Conservation (phyloP, 35 echinoderm and acorn worm genomes). For the Ptychodera flava region DNA sequence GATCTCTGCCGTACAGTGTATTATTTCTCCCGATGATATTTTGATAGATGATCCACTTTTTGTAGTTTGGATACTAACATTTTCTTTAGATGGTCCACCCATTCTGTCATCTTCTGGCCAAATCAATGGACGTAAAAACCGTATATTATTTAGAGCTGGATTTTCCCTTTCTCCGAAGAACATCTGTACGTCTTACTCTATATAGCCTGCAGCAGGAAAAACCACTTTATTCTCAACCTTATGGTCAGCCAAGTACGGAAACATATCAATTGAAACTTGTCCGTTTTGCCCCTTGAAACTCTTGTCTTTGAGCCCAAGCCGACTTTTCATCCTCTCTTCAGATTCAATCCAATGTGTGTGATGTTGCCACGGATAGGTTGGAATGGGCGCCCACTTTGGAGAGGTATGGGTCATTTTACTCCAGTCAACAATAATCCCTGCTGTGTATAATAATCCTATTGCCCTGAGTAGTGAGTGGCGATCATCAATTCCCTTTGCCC, state of each 20-base stretch:
- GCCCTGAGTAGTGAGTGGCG: slow-evolving; percentile 32
- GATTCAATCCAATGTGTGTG: slow-evolving; percentile 57
- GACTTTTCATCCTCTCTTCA: slow-evolving; percentile 56
- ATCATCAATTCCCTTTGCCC: slow-evolving; percentile 67
- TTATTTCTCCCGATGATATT: slow-evolving; percentile 21
- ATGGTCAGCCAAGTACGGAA: slow-evolving; percentile 68
- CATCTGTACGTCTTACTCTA: slow-evolving; percentile 60
- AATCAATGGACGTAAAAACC: slow-evolving; percentile 21
- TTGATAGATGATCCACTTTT: slow-evolving; percentile 39
- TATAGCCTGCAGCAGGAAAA: slow-evolving; percentile 61
- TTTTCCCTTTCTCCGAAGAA: neutral
- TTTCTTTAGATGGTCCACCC: slow-evolving; percentile 34
- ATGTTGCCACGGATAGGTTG: too few relatives aligned
- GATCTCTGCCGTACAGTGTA: slow-evolving; percentile 19
- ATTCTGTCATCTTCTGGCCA: slow-evolving; percentile 64
- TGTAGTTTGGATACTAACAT: slow-evolving; percentile 22
- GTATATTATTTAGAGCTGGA: slow-evolving; percentile 39
- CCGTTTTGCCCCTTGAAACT: too few relatives aligned
- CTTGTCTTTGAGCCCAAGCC: slow-evolving; percentile 79
- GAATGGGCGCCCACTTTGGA: too few relatives aligned
- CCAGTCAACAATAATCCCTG: slow-evolving; percentile 62
- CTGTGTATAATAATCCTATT: slow-evolving; percentile 41
- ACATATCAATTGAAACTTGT: slow-evolving; percentile 48
- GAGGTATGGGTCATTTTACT: slow-evolving; percentile 36
- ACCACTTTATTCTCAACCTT: slow-evolving; percentile 26